phyloP scores from a whole-genome alignment of 2,888 invertebrate species.

The Dorcus hopei region DNA sequence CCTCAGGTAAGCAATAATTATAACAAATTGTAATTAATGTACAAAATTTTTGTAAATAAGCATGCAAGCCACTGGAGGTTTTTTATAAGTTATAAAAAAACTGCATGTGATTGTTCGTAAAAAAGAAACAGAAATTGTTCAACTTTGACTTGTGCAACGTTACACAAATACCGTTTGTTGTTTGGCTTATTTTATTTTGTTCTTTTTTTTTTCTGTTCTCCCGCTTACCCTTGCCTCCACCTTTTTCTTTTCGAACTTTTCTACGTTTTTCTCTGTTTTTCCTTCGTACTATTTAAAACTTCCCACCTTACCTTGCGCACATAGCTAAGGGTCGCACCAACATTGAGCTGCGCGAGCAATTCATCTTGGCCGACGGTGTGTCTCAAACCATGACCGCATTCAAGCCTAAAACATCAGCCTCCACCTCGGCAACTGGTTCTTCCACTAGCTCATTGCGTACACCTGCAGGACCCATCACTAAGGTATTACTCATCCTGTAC shows the following conservation, averaged over 20 bases:
- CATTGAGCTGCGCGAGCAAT: slow-evolving; percentile 98
- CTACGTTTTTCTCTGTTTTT: slow-evolving; percentile 22
- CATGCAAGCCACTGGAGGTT: too few relatives aligned
- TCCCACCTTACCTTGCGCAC: slow-evolving; percentile 17
- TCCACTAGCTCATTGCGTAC: slow-evolving; percentile 59
- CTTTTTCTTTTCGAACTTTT: slow-evolving; percentile 7
- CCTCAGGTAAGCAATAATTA: too few relatives aligned
- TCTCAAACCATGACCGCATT: slow-evolving; percentile 99
- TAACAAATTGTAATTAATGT: too few relatives aligned
- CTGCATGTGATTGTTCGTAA: too few relatives aligned
- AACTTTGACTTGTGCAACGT: too few relatives aligned
- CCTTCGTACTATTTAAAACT: slow-evolving; percentile 16
- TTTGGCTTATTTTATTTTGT: slow-evolving; percentile 20
- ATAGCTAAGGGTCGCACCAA: slow-evolving; percentile 99
- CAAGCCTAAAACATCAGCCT: slow-evolving; percentile 86
- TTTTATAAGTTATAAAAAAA: too few relatives aligned
- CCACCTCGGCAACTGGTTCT: slow-evolving; percentile 25
- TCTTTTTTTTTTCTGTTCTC: slow-evolving; percentile 20
- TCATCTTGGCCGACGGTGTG: slow-evolving; percentile 97
- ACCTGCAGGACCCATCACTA: slow-evolving; percentile 89
- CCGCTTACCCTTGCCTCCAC: slow-evolving; percentile 1
- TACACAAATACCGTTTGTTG: slow-evolving; percentile 1
- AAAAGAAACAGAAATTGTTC: too few relatives aligned
- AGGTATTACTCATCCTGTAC: slow-evolving; percentile 60
- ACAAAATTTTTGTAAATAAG: too few relatives aligned